Conservation (phyloP, 2,797 vertebrate species). For the Micropoecilia bifurca region DNA sequence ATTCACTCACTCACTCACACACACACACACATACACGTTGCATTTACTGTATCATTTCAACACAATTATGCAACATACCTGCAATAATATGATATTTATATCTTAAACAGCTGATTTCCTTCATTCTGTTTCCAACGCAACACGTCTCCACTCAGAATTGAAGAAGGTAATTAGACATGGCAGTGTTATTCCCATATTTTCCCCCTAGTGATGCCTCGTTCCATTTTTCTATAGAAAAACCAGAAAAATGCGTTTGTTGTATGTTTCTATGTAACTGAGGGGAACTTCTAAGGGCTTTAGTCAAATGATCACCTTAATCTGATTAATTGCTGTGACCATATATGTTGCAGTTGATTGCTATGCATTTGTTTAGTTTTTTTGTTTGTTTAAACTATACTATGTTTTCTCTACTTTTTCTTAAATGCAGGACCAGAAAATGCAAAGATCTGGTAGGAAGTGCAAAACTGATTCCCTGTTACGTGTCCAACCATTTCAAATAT, state of each 20-base stretch:
- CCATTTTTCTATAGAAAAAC: slow-evolving; percentile 7
- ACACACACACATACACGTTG: not conserved
- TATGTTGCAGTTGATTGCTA: slow-evolving; percentile 53
- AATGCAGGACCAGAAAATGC: slow-evolving; percentile 21
- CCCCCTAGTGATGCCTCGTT: not conserved
- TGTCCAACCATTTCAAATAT: not conserved
- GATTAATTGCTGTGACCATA: slow-evolving; percentile 43
- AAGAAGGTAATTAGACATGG: not conserved
- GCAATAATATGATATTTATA: not conserved
- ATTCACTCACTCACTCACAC: not conserved
- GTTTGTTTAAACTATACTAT: slow-evolving; percentile 10
- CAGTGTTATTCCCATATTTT: not conserved
- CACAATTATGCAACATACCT: not conserved
- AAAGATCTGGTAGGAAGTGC: slow-evolving; percentile 23
- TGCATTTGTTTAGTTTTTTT: slow-evolving; percentile 58
- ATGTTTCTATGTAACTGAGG: slow-evolving; percentile 4
- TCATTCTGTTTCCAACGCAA: not conserved
- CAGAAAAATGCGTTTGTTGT: not conserved
- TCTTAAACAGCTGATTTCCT: not conserved
- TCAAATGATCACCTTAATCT: slow-evolving; percentile 54
- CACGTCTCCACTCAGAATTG: not conserved
- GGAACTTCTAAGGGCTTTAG: slow-evolving; percentile 69
- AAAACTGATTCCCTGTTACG: not conserved
- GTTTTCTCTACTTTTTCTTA: slow-evolving; percentile 20
- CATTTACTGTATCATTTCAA: not conserved